phyloP scores from a whole-genome alignment of 2,113 vertebrate genomes.

The Mellivora capensis region DNA sequence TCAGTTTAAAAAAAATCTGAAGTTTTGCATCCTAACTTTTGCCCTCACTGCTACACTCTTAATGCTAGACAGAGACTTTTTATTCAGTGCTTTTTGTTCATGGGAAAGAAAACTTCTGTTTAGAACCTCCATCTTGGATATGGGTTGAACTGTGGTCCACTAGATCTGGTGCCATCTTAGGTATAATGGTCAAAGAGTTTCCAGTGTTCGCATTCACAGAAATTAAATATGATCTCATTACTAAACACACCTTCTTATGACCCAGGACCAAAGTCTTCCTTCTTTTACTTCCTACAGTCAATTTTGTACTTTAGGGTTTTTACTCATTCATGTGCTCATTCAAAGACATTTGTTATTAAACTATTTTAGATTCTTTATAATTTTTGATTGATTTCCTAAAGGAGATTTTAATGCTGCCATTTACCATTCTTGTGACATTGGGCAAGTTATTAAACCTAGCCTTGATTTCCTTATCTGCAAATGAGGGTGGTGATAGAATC shows the following conservation, averaged over 20 bases:
- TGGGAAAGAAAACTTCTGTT: background rate
- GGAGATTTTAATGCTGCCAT: background rate
- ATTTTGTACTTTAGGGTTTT: background rate
- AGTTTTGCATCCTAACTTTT: background rate
- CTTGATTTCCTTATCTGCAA: constrained; percentile 18
- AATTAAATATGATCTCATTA: background rate
- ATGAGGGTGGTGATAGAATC: background rate
- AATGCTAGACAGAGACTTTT: background rate
- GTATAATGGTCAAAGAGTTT: background rate
- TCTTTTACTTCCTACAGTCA: background rate
- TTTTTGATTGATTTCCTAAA: background rate
- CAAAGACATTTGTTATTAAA: background rate
- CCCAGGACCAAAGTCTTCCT: background rate
- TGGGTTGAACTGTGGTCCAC: background rate
- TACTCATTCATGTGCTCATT: background rate
- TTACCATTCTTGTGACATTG: background rate
- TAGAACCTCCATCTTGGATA: background rate
- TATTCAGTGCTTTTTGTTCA: background rate
- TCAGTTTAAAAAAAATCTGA: background rate
- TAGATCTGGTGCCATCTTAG: background rate
- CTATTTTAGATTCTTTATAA: background rate
- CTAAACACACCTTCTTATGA: background rate
- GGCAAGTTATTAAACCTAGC: background rate
- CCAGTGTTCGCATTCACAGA: background rate
- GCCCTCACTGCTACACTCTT: background rate